Percentiles rank a stretch among this genome's conserved stretches.
Evolutionary conservation across 2,113 vertebrate genomes (phyloP).

Genomic region (Semnornis frantzii): DNA sequence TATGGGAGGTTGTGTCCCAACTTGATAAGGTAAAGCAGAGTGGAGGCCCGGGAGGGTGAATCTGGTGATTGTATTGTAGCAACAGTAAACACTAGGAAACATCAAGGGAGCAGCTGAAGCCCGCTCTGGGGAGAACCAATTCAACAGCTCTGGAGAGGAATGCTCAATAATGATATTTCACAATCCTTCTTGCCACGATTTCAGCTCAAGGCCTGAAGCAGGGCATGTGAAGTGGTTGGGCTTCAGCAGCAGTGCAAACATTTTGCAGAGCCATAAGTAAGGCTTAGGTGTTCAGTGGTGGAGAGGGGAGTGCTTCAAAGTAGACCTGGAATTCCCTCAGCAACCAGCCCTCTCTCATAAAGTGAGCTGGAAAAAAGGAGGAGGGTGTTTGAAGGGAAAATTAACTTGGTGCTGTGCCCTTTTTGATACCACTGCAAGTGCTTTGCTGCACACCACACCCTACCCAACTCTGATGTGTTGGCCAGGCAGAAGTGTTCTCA

Average conservation of each 20-base stretch:
- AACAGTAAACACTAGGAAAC: background rate
- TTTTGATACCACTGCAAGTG: background rate
- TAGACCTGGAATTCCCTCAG: background rate
- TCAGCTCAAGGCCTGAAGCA: background rate
- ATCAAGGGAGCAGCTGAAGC: background rate
- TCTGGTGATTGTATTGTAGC: background rate
- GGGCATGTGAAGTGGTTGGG: background rate
- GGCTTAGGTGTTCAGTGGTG: background rate
- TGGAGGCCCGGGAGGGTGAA: background rate
- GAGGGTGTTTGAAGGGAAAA: background rate
- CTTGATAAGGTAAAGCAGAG: constrained; percentile 91
- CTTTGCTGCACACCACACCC: background rate
- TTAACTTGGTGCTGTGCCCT: background rate
- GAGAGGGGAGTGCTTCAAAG: background rate
- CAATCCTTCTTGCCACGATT: background rate
- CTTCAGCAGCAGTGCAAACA: background rate
- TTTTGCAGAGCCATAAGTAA: background rate
- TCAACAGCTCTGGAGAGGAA: background rate
- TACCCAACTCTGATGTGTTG: background rate
- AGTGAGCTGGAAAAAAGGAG: background rate
- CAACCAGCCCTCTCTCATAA: rapidly evolving
- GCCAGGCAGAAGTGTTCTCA: background rate
- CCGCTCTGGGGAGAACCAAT: background rate
- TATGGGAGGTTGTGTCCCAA: constrained; percentile 95
- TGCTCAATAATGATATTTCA: background rate